Evolutionary conservation across 2,888 invertebrate species (phyloP).

Genomic region (Agrilus biguttatus): DNA sequence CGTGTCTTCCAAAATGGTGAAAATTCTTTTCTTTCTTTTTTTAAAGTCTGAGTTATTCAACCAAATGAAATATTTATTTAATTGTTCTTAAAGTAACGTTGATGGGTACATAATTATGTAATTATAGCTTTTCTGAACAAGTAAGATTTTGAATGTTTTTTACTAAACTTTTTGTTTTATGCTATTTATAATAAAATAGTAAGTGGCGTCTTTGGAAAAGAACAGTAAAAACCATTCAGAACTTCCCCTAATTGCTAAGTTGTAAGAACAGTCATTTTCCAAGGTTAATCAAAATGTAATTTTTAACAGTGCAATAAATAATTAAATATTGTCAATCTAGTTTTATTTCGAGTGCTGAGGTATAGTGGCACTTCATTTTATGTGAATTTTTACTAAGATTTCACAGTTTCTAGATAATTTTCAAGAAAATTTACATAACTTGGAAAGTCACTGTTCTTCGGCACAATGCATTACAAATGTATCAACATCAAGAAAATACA

Average conservation of each 20-base stretch:
- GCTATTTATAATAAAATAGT: neutral
- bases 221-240: conserved; percentile 12
- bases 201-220: neutral
- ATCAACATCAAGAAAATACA: too few species aligned
- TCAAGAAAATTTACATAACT: conserved; percentile 34
- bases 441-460: conserved; percentile 73
- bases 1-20: conserved; percentile 14
- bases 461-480: conserved; percentile 33
- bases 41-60: conserved; percentile 7
- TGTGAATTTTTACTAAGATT: conserved; percentile 28
- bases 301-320: conserved; percentile 30
- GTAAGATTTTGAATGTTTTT: conserved; percentile 13
- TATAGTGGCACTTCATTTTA: conserved; percentile 33
- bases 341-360: conserved; percentile 32
- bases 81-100: conserved; percentile 9
- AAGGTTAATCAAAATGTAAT: conserved; percentile 26
- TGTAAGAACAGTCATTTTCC: conserved; percentile 37
- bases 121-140: conserved; percentile 4
- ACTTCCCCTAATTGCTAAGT: conserved; percentile 9
- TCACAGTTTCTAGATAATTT: neutral
- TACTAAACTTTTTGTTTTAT: conserved; percentile 2
- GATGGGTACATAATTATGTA: conserved; percentile 6
- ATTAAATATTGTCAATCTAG: conserved; percentile 18
- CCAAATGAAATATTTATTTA: conserved; percentile 6
- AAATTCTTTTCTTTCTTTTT: conserved; percentile 8